Evolutionary conservation across 2,888 invertebrate genomes (phyloP).

Genomic region (Pammene fasciana): DNA sequence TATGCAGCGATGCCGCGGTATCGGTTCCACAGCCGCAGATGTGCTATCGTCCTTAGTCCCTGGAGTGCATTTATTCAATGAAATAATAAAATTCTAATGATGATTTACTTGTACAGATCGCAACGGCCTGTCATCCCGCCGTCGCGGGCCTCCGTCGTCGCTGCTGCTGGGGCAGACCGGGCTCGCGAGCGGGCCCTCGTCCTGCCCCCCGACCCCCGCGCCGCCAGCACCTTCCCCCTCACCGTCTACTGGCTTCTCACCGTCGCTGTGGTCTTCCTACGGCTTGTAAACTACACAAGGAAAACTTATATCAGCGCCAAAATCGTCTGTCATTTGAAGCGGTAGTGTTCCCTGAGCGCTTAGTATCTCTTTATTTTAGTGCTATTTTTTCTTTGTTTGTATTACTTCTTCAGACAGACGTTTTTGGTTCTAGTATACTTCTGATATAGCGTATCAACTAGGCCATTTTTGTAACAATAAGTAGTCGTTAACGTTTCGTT

Average conservation of each 20-base stretch:
- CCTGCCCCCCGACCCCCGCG: conserved; percentile 45
- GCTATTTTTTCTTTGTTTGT: too few species aligned
- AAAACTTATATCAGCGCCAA: neutral
- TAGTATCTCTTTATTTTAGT: too few species aligned
- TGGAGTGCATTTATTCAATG: too few species aligned
- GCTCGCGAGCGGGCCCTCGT: conserved; percentile 45
- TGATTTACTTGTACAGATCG: conserved; percentile 54
- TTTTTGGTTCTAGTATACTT: too few species aligned
- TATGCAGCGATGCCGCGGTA: too few species aligned
- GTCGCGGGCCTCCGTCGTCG: conserved; percentile 57
- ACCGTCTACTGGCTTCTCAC: conserved; percentile 49
- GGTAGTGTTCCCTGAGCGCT: too few species aligned
- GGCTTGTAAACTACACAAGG: conserved; percentile 40
- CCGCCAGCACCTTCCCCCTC: conserved; percentile 58
- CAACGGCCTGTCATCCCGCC: conserved; percentile 57
- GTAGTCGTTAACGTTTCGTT: neutral
- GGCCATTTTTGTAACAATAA: neutral
- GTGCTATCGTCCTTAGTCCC: too few species aligned
- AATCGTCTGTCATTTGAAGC: neutral
- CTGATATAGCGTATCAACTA: neutral
- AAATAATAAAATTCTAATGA: too few species aligned
- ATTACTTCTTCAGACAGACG: too few species aligned
- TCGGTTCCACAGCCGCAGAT: too few species aligned
- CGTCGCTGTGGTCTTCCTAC: conserved; percentile 53
- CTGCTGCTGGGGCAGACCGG: conserved; percentile 42